A percentile compares a stretch with the other conserved stretches of the same genome.
Evolutionary conservation across 2,888 invertebrate genomes (phyloP).

Genomic region (Hydriomena furcata): DNA sequence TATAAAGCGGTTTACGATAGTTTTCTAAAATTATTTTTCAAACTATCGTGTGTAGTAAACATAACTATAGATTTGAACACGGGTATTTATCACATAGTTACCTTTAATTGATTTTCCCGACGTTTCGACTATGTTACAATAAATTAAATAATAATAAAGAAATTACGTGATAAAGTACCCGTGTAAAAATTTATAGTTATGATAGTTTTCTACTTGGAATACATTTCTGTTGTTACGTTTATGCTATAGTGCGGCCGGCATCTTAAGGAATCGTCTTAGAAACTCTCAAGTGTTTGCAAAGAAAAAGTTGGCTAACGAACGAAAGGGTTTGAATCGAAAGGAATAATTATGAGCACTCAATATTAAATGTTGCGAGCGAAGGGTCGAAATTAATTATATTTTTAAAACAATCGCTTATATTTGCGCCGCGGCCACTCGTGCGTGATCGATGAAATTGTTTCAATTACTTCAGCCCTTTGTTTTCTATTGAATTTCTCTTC

Average conservation of each 20-base stretch:
- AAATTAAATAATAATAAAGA: no score
- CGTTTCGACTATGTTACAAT: no score
- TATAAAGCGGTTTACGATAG: background rate
- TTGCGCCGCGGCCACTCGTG: constrained; percentile 77
- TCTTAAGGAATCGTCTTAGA: constrained; percentile 31
- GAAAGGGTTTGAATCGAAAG: constrained; percentile 74
- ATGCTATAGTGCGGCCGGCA: background rate
- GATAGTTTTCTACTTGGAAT: no score
- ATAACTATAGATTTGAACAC: no score
- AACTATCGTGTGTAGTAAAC: no score
- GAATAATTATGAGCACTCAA: constrained; percentile 82
- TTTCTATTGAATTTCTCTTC: no score
- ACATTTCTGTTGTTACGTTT: no score
- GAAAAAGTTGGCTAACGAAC: constrained; percentile 65
- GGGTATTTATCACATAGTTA: no score
- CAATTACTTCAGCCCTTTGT: constrained; percentile 79
- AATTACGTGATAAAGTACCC: no score
- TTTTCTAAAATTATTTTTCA: no score
- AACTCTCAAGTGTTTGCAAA: constrained; percentile 60
- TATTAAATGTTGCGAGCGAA: constrained; percentile 82
- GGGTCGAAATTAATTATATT: constrained; percentile 82
- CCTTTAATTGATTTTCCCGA: no score
- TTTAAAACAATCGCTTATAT: constrained; percentile 82
- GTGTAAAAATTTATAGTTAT: no score
- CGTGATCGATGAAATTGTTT: constrained; percentile 80